These are phyloP conservation scores for Tribolium castaneum DNA, from an alignment of 1,140 invertebrate species.

Conservation along the genomic window DNA sequence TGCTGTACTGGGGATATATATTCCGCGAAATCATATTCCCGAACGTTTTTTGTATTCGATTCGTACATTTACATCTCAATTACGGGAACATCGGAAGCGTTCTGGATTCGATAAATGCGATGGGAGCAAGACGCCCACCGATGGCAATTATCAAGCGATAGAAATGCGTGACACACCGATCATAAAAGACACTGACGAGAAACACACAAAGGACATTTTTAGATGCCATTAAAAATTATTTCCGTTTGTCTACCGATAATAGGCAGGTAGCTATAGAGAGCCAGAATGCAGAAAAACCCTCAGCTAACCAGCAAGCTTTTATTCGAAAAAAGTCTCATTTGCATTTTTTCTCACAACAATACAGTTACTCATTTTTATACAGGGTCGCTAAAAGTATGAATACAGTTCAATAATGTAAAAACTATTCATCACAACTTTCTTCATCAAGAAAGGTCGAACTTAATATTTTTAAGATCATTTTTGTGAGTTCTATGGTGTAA, in stretches of 20 bases:
- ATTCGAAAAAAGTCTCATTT: too few relatives aligned
- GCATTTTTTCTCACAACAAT: too few relatives aligned
- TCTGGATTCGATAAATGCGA: constrained; percentile 22
- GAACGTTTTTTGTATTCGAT: constrained; percentile 22
- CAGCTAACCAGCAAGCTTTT: too few relatives aligned
- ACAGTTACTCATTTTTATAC: too few relatives aligned
- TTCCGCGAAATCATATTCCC: constrained; percentile 16
- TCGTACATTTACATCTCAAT: constrained; percentile 30
- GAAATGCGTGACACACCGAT: not conserved
- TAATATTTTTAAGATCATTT: too few relatives aligned
- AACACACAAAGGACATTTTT: not conserved
- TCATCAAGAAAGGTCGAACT: too few relatives aligned
- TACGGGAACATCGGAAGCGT: not conserved
- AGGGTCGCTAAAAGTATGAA: too few relatives aligned
- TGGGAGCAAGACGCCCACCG: constrained; percentile 18
- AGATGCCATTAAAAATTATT: not conserved
- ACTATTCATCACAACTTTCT: too few relatives aligned
- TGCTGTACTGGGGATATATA: constrained; percentile 20
- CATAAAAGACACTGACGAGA: not conserved
- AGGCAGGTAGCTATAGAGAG: not conserved
- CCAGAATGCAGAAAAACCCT: not conserved
- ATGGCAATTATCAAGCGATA: constrained; percentile 11
- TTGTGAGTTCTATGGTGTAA: too few relatives aligned
- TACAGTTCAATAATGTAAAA: too few relatives aligned
- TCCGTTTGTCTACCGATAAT: not conserved